Evolutionary conservation across 2,113 vertebrate genomes (phyloP), one percentile per base, ranked within the genome.

Genomic region (Sinosuthora webbiana): DNA sequence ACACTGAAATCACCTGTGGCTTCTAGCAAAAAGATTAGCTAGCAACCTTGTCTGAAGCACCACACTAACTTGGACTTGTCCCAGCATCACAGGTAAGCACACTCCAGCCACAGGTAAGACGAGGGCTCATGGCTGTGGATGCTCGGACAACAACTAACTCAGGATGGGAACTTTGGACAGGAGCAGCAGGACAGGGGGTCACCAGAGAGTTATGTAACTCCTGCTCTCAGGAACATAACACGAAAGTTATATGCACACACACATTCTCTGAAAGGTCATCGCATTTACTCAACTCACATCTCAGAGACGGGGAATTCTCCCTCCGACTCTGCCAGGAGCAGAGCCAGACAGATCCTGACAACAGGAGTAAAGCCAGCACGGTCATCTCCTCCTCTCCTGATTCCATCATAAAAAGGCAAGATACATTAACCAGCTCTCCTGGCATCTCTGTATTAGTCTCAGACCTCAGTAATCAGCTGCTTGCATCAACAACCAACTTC

Each of bases 261-360:
- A 7, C 33, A 21, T 74, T 78, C 93, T 52, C 76, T 67, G n/a
- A 95, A 92, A 95, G 85, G 90, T 96, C 95, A 95, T 39, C 6
- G 0, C 65, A 77, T 86, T 89, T 83, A 95, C 88, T 57, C 80
- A 60, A 78, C 91, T 89, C 82, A 33, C 83, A 45, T 42, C 88
- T 90, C 90, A 75, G 90, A 85, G 83, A 89, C 0, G 1, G 47
- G 57, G 91, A 93, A 95, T 88, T 94, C 75, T 88, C 67, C 82
- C 77, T 56, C 71, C 41, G 64, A 69, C 64, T 92, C 76, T 94
- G 88, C 82, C 94, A 89, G 63, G 15, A 78, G 22, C 60, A 90
- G 19, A 80, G 59, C 0, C 0, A 87, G 67, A 86, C 28, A 4
- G 63, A 65, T 45, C 45, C 67, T 3, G 8, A 67, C 30, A 83